phyloP scores from a whole-genome alignment of 2,797 vertebrate species.

The Squalus acanthias region DNA sequence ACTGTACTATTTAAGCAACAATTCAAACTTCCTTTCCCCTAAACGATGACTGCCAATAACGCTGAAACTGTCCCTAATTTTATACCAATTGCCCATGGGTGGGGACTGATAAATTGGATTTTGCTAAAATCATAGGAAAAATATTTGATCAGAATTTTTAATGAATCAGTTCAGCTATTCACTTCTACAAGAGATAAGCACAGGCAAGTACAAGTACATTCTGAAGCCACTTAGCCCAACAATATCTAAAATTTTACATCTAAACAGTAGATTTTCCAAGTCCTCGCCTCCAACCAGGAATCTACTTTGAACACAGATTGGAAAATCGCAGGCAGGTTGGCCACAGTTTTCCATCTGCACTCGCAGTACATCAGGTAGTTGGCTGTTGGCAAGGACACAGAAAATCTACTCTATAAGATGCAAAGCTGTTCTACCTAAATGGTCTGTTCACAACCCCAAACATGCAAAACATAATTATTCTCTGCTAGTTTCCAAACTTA shows the following conservation, averaged over 20 bases:
- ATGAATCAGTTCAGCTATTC: too few relatives aligned
- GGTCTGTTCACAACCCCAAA: background rate
- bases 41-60: background rate
- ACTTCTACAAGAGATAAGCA: background rate
- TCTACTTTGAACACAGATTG: background rate
- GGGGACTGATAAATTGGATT: background rate
- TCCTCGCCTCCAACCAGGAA: background rate
- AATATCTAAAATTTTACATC: background rate
- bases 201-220: background rate
- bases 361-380: background rate
- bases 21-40: too few relatives aligned
- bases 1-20: too few relatives aligned
- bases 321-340: background rate
- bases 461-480: background rate
- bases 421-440: background rate
- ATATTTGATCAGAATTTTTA: background rate
- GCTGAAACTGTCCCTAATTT: background rate
- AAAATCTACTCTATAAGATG: background rate
- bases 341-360: background rate
- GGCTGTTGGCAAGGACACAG: background rate
- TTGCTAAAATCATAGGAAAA: background rate
- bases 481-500: slow-evolving; percentile 54
- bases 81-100: too few relatives aligned
- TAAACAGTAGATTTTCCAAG: background rate
- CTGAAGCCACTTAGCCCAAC: background rate